Base-by-base conservation (phyloP, 2,113 vertebrate species). In the Lasiurus cinereus region DNA sequence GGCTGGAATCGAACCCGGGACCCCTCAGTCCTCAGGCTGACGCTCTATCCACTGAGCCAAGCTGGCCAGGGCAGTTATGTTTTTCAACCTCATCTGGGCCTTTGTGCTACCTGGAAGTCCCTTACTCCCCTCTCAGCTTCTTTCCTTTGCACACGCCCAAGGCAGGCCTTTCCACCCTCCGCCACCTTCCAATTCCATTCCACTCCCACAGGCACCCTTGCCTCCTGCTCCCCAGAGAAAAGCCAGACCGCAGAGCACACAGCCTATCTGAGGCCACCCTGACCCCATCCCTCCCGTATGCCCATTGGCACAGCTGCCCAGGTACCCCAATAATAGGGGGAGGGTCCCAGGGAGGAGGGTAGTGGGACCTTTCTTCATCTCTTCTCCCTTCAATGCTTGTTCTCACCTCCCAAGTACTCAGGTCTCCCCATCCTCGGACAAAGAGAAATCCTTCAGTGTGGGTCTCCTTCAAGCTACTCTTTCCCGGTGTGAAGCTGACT, bases 171-270 rank as follows among this genome's bases (percentile, higher is more conserved):
- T 50, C 73, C n/a, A 10, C 29, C 29, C 64, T 48, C 70, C 19
- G 15, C 79, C 90, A 77, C 90, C 94, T 29, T 50, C 87, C 70
- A 83, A 74, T 74, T 92, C 69, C n/a, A 7, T 21, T 70, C 91
- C 56, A 70, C 69, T 96, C 83, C 59, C 73, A 54, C 73, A 90
- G 83, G 74, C 36, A n/a, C 72, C 27, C 84, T 52, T 2, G n/a
- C 88, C 93, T 88, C 80, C 91, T 70, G 18, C 33, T 89, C 84
- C 31, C 27, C 62, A 24, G 52, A 72, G 73, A 62, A 21, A 31
- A 62, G 72, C 3, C 8, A 93, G 21, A 70, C 83, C 19, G 29
- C 48, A 3, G 62, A 56, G 50, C 48, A n/a, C 48, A n/a, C 10
- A 5, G 27, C 19, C 33, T 33, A 2, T 33, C 10, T 2, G 7